Percentiles rank a stretch among this genome's conserved stretches.
These are phyloP conservation scores for Lasioglossum baleicum DNA, from an alignment of 1,140 invertebrate genomes.

Conservation along the genomic window DNA sequence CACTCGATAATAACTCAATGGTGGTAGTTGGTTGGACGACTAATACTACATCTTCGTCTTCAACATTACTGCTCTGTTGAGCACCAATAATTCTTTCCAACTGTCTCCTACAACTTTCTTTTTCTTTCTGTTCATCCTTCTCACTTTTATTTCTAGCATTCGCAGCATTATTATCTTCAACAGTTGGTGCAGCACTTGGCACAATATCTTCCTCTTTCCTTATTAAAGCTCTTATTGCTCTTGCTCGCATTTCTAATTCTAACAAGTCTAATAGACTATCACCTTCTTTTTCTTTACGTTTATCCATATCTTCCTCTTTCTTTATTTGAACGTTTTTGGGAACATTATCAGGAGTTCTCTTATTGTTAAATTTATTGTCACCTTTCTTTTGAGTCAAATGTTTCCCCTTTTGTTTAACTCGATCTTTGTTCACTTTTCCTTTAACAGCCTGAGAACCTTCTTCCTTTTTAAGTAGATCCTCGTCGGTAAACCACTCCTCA, in stretches of 20 bases:
- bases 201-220: constrained; percentile 78
- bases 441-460: constrained; percentile 50
- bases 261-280: constrained; percentile 80
- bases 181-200: constrained; percentile 42
- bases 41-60: constrained; percentile 77
- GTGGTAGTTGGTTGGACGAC: constrained; percentile 75
- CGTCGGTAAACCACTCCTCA: constrained; percentile 74
- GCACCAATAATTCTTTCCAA: constrained; percentile 66
- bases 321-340: constrained; percentile 59
- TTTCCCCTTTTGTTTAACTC: constrained; percentile 63
- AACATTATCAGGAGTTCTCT: constrained; percentile 56
- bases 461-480: constrained; percentile 65
- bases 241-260: constrained; percentile 81
- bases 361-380: constrained; percentile 45
- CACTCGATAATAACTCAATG: constrained; percentile 76
- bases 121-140: constrained; percentile 50
- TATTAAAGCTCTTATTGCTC: constrained; percentile 80
- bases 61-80: constrained; percentile 51
- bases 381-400: constrained; percentile 51
- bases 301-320: constrained; percentile 59
- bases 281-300: constrained; percentile 76
- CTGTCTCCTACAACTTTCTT: constrained; percentile 60
- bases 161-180: background rate
- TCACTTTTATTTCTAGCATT: background rate
- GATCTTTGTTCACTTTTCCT: constrained; percentile 61